A percentile compares a stretch with the other conserved stretches of the same genome.
These are phyloP conservation scores for Microctonus brassicae DNA, from an alignment of 2,888 invertebrate species.

Conservation along the genomic window DNA sequence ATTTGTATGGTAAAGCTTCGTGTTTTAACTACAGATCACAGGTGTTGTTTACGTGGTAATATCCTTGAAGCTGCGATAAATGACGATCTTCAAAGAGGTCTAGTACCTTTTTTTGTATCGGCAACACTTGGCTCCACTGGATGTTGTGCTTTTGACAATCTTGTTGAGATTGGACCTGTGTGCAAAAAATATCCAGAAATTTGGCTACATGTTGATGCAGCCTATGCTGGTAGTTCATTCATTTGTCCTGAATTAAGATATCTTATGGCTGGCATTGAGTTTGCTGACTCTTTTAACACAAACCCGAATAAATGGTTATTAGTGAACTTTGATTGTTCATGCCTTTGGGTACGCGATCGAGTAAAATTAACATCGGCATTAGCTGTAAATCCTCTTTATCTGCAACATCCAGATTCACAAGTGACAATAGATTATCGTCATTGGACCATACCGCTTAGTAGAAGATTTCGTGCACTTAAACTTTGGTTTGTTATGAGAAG, in stretches of 20 bases:
- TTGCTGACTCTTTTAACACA: slow-evolving; percentile 88
- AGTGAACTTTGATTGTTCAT: slow-evolving; percentile 88
- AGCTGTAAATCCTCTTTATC: slow-evolving; percentile 88
- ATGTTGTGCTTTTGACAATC: slow-evolving; percentile 86
- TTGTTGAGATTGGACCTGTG: slow-evolving; percentile 83
- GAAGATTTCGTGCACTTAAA: slow-evolving; percentile 87
- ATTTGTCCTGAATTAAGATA: slow-evolving; percentile 86
- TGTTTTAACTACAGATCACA: slow-evolving; percentile 80
- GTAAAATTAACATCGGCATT: slow-evolving; percentile 84
- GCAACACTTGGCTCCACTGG: slow-evolving; percentile 88
- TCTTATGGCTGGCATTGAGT: slow-evolving; percentile 77
- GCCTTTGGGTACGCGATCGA: slow-evolving; percentile 85
- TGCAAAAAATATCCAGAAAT: slow-evolving; percentile 74
- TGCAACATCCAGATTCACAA: slow-evolving; percentile 84
- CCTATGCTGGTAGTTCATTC: slow-evolving; percentile 88
- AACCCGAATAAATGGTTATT: slow-evolving; percentile 92
- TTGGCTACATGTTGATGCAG: slow-evolving; percentile 92
- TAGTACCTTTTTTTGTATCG: slow-evolving; percentile 87
- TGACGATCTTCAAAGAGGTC: slow-evolving; percentile 80
- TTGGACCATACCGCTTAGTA: slow-evolving; percentile 89
- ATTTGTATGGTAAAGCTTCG: slow-evolving; percentile 80
- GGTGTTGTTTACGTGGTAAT: slow-evolving; percentile 76
- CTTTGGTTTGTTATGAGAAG: slow-evolving; percentile 89
- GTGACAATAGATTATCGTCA: slow-evolving; percentile 82
- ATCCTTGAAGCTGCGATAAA: slow-evolving; percentile 76